phyloP scores from a whole-genome alignment of 1,140 invertebrate genomes.

The Marisa cornuarietis region DNA sequence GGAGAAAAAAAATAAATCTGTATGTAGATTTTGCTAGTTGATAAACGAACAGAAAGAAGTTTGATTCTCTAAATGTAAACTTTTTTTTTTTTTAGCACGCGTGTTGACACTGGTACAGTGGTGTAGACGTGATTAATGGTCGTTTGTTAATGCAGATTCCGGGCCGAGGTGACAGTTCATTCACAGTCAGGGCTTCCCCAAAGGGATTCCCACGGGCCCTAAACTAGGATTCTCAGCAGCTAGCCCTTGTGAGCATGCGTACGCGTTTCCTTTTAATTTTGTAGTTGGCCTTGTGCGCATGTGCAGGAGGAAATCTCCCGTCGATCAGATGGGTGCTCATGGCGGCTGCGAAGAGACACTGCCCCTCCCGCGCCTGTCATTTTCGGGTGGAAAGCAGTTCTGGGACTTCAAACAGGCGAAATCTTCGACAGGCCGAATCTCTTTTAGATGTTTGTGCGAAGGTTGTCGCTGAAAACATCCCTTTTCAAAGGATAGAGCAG shows the following conservation, averaged over 20 bases:
- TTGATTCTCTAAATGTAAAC: no score
- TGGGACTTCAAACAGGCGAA: conserved; percentile 53
- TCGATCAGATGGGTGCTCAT: conserved; percentile 64
- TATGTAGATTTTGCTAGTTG: no score
- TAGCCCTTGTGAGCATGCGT: conserved; percentile 35
- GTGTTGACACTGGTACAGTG: conserved; percentile 20
- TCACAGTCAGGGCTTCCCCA: conserved; percentile 45
- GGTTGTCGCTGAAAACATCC: conserved; percentile 83
- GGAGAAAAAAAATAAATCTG: no score
- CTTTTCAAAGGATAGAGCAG: conserved; percentile 87
- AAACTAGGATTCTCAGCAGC: conserved; percentile 26
- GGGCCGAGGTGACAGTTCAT: conserved; percentile 46
- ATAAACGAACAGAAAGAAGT: no score
- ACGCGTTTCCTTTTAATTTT: conserved; percentile 32
- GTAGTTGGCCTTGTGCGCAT: conserved; percentile 40
- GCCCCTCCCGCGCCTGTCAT: conserved; percentile 56
- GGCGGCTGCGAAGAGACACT: conserved; percentile 66
- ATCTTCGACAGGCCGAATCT: conserved; percentile 66
- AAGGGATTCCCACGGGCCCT: conserved; percentile 47
- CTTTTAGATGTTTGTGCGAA: conserved; percentile 84
- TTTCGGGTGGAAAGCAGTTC: conserved; percentile 41
- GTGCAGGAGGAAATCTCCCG: conserved; percentile 49
- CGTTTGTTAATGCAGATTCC: conserved; percentile 27
- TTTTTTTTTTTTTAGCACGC: conserved; percentile 1
- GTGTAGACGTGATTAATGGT: conserved; percentile 27